Evolutionary conservation across 2,888 invertebrate species (phyloP), one percentile per base, ranked within the genome.

Genomic region (Harmothoe impar): DNA sequence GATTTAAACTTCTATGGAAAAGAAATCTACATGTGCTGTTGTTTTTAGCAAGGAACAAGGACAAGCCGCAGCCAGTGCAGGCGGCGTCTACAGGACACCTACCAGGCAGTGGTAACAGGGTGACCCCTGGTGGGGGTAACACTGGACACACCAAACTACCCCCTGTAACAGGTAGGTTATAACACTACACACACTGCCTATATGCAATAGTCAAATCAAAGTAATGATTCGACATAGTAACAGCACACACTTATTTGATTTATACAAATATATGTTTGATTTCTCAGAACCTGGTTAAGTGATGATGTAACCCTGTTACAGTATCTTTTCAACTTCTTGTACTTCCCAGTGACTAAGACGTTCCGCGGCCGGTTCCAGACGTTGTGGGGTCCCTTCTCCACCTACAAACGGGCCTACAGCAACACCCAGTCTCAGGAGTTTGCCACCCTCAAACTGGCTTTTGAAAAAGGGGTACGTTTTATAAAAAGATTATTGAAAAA

Each of bases 381-480:
- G 29, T 15, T 56, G 25, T 56, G 86, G 54, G 86, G 86, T 7
- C 52, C 23, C 12, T 86, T 29, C 56, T 86, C 54, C 54, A 52
- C 29, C 17, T 86, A 54, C 54, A 86, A 86, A 29, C 54, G 52
- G 1, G 54, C 29, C 31, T 86, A 86, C 54, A 15, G 56, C 12
- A 52, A 86, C 56, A 5, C 3, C 10, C 52, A 52, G 52, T 86
- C 86, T 17, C 29, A 86, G 54, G 54, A 86, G 56, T 86, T 86
- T 25, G 29, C 17, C 29, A 54, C 52, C 20, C 86, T 86, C 54
- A 86, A 86, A 54, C n/a, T 54, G 15, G 86, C 25, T 17, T 86
- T 86, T 29, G 86, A 86, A 54, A 86, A 86, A 23, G 86, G 86
- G 54, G 86, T 86, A 54, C 0, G 86, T 86, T n/a, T n/a, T n/a